Conservation (phyloP, 2,888 invertebrate species). For the Timema podura region DNA sequence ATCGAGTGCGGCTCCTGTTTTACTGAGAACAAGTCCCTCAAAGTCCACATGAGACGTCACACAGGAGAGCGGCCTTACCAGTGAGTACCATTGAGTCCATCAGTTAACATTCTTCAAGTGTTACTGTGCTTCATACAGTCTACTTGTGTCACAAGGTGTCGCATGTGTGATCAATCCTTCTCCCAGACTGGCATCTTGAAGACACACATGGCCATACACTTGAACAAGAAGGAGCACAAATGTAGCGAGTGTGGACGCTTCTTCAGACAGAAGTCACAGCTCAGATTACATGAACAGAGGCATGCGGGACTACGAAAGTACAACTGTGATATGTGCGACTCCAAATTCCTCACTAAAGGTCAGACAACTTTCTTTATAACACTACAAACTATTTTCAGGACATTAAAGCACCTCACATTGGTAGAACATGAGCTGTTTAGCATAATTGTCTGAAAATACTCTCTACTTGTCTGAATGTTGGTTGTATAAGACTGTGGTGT, state of each 20-base stretch:
- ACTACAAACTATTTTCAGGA: background rate
- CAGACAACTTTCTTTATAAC: conserved; percentile 22
- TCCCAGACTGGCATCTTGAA: conserved; percentile 39
- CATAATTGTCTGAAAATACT: too few species aligned
- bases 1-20: conserved; percentile 36
- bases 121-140: conserved; percentile 23
- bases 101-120: conserved; percentile 6
- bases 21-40: conserved; percentile 40
- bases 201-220: conserved; percentile 40
- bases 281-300: conserved; percentile 29
- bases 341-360: conserved; percentile 43
- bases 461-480: too few species aligned
- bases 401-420: background rate
- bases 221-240: conserved; percentile 35
- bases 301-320: conserved; percentile 33
- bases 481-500: too few species aligned
- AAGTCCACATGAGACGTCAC: conserved; percentile 40
- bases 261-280: conserved; percentile 31
- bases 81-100: conserved; percentile 36
- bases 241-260: conserved; percentile 31
- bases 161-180: conserved; percentile 38
- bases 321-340: conserved; percentile 35
- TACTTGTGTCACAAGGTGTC: conserved; percentile 35
- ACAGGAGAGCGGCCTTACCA: conserved; percentile 44
- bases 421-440: too few species aligned